A percentile compares a stretch with the other conserved stretches of the same genome.
These are phyloP conservation scores for Antheraea yamamai DNA, from an alignment of 2,888 invertebrate species.

Conservation along the genomic window DNA sequence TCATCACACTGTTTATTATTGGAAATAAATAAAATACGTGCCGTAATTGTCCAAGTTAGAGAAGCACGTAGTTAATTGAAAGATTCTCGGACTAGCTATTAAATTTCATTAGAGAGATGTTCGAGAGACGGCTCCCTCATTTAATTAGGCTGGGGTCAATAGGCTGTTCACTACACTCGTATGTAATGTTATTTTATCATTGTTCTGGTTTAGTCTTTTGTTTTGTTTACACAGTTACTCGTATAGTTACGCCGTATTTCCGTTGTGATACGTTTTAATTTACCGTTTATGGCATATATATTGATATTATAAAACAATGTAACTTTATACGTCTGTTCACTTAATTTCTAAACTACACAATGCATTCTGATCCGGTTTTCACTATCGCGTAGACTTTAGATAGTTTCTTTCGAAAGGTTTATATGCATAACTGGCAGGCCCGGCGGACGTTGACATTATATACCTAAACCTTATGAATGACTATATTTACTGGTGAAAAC, in stretches of 20 bases:
- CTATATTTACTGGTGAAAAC: too few relatives aligned
- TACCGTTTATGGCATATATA: background rate
- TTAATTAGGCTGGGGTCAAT: constrained; percentile 46
- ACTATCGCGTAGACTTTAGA: too few relatives aligned
- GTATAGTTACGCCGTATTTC: constrained; percentile 3
- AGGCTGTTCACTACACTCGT: constrained; percentile 23
- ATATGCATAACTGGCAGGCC: too few relatives aligned
- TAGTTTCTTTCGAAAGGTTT: too few relatives aligned
- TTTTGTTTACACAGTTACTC: background rate
- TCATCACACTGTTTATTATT: background rate
- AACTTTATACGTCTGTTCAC: too few relatives aligned
- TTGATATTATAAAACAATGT: too few relatives aligned
- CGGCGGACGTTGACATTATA: too few relatives aligned
- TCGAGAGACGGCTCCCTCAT: constrained; percentile 40
- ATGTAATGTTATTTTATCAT: constrained; percentile 18
- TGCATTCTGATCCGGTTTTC: too few relatives aligned
- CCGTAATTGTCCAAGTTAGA: background rate
- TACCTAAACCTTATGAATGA: too few relatives aligned
- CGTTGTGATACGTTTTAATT: background rate
- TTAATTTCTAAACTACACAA: too few relatives aligned
- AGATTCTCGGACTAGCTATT: constrained; percentile 42
- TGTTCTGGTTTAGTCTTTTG: constrained; percentile 8
- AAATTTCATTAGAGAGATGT: constrained; percentile 47
- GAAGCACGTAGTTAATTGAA: constrained; percentile 44
- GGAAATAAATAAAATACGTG: background rate